These are phyloP conservation scores for Zaprionus ghesquierei DNA, from an alignment of 1,140 invertebrate genomes.

Conservation along the genomic window DNA sequence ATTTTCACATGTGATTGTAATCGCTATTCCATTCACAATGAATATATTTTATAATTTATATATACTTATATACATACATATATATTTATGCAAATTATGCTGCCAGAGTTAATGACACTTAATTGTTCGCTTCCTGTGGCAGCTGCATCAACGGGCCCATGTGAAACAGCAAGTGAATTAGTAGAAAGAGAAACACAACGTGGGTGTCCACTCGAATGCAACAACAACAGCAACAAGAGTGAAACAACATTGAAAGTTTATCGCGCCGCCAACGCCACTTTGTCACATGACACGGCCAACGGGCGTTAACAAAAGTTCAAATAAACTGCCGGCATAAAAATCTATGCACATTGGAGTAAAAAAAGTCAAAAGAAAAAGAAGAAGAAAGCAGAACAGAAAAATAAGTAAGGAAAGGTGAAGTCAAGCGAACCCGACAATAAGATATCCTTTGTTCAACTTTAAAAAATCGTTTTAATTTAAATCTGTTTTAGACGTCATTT, in stretches of 20 bases:
- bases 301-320: constrained; percentile 55
- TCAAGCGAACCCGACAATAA: no score
- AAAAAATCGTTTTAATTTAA: no score
- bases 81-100: constrained; percentile 59
- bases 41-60: constrained; percentile 36
- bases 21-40: constrained; percentile 28
- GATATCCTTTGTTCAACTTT: no score
- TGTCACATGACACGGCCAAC: constrained; percentile 71
- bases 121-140: constrained; percentile 56
- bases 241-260: constrained; percentile 44
- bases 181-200: neutral
- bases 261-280: constrained; percentile 63
- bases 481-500: no score
- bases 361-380: neutral
- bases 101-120: constrained; percentile 62
- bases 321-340: constrained; percentile 44
- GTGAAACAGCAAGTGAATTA: constrained; percentile 9
- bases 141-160: neutral
- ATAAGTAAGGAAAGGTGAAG: no score
- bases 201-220: constrained; percentile 10
- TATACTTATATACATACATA: constrained; percentile 44
- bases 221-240: constrained; percentile 14
- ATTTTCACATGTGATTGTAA: constrained; percentile 70
- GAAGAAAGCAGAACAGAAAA: neutral
- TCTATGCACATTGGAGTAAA: constrained; percentile 20